These are phyloP conservation scores for Pygmarrhopalites habei DNA, from an alignment of 1,140 invertebrate species.

Conservation along the genomic window DNA sequence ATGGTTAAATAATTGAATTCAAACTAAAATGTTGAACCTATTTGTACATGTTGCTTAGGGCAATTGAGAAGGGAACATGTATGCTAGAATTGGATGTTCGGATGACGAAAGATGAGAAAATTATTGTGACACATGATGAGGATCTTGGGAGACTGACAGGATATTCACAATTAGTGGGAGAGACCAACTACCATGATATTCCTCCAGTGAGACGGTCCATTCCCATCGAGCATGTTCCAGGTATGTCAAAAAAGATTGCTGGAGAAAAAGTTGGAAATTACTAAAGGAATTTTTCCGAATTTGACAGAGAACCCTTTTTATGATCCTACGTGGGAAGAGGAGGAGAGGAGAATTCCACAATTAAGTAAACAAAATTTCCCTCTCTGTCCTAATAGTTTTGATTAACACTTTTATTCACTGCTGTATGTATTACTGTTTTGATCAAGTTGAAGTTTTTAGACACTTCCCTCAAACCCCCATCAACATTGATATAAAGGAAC, in stretches of 20 bases:
- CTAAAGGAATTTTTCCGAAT: too few species aligned
- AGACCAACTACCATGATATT: conserved; percentile 56
- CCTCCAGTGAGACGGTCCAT: conserved; percentile 50
- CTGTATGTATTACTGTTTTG: too few species aligned
- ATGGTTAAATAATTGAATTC: not conserved
- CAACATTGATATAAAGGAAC: conserved; percentile 65
- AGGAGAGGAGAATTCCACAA: conserved; percentile 55
- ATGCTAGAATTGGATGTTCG: conserved; percentile 69
- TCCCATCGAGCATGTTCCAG: conserved; percentile 38
- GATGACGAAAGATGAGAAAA: conserved; percentile 59
- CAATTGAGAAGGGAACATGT: conserved; percentile 57
- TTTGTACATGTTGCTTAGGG: not conserved
- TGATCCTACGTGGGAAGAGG: conserved; percentile 43
- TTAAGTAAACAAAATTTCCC: too few species aligned
- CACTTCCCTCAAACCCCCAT: conserved; percentile 58
- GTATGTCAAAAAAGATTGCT: not conserved
- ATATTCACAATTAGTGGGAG: conserved; percentile 51
- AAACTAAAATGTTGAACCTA: too few species aligned
- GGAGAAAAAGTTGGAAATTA: too few species aligned
- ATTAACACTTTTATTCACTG: too few species aligned
- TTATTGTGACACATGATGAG: conserved; percentile 63
- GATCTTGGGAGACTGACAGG: conserved; percentile 55
- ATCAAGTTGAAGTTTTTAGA: conserved; percentile 50
- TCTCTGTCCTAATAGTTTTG: too few species aligned
- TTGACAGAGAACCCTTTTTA: conserved; percentile 43